Base-by-base conservation (phyloP, 2,113 vertebrate species). In the Cephalopterus ornatus region DNA sequence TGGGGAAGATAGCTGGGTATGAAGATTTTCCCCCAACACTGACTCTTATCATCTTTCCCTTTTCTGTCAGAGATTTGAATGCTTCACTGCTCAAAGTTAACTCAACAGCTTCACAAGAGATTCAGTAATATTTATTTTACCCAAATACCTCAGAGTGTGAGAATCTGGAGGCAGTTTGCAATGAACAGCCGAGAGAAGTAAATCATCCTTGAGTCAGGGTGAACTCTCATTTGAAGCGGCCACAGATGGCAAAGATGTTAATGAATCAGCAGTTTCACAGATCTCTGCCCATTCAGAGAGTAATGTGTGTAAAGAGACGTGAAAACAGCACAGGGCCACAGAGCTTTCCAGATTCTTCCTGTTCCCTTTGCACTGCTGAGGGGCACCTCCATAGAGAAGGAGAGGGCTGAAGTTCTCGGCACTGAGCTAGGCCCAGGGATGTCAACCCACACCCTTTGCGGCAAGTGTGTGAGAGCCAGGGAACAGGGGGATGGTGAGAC, bases 231-330 rank as follows among this genome's bases (percentile, higher is more conserved):
- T 89, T 95, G 83, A 86, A 93, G 85, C 75, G 63, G 83, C 91
- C 93, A 93, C 81, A 85, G 91, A 87, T 62, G 68, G 62, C 76
- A 85, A 75, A 65, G 65, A 87, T 87, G 73, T 81, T 95, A 21
- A 75, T 87, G 91, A 92, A 68, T 96, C 80, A 95, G 88, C 96
- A 81, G 35, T 91, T 96, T 80, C 86, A 81, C 61, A 96, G 88
- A 79, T 70, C 56, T 94, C 88, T 96, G 88, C 62, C 62, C 53
- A 33, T 91, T 94, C 49, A 65, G 90, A 70, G 82, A 61, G 65
- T 18, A 61, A 27, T 56, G 49, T 68, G 23, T 81, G 49, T 78
- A 85, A 96, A 89, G 85, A 97, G 78, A 87, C 41, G 26, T 2
- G 12, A 89, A 68, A 78, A 17, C n/a, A 59, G 49, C 65, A 55